These are phyloP conservation scores for Erethizon dorsatum DNA, from an alignment of 2,797 vertebrate genomes.

Conservation along the genomic window DNA sequence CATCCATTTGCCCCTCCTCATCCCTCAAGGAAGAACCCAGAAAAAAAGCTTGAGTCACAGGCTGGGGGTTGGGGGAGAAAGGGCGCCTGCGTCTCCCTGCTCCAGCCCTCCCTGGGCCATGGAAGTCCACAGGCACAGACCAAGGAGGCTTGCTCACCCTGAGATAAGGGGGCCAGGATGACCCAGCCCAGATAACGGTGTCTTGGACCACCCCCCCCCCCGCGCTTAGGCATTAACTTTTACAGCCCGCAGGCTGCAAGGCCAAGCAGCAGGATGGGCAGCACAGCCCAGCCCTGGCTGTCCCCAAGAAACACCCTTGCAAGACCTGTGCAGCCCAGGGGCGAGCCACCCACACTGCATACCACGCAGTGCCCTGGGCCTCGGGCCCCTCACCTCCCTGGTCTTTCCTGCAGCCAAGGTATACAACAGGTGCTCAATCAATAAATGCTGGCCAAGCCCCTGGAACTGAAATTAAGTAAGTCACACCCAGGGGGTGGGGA, in stretches of 20 bases:
- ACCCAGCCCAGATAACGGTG: constrained; percentile 13
- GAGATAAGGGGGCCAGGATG: constrained; percentile 66
- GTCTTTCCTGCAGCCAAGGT: not conserved
- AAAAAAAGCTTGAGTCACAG: not conserved
- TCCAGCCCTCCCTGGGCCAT: not conserved
- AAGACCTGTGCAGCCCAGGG: not conserved
- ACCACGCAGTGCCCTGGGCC: not conserved
- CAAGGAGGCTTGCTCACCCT: not conserved
- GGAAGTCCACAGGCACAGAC: not conserved
- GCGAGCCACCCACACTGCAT: not conserved
- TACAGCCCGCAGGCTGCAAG: not conserved
- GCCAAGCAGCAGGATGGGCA: not conserved
- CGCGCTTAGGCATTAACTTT: not conserved
- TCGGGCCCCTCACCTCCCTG: not conserved
- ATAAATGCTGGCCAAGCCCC: not conserved
- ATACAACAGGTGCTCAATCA: not conserved
- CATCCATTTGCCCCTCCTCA: not conserved
- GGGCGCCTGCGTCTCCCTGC: not conserved
- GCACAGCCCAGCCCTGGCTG: not conserved
- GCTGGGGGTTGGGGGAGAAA: not conserved
- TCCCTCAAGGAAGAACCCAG: not conserved
- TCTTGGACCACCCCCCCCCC: not conserved
- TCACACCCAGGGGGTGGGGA: not conserved
- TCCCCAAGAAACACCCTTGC: not conserved
- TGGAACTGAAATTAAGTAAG: not conserved